Evolutionary conservation across 2,797 vertebrate species (phyloP).

Genomic region (Ptychobarbus kaznakovi): DNA sequence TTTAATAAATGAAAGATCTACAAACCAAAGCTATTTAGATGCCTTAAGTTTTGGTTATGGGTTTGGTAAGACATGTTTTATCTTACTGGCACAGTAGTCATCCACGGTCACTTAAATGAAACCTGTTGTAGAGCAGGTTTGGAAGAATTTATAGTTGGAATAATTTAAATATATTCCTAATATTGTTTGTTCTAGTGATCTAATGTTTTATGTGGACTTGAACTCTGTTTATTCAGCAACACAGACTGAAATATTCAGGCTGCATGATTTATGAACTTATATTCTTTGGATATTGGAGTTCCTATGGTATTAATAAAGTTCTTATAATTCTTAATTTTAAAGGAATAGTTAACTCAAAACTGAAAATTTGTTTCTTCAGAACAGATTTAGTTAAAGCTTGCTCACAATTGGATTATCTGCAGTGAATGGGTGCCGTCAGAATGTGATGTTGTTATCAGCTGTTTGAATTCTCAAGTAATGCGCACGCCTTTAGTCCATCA

Average conservation of each 20-base stretch:
- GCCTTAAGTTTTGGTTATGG: constrained; percentile 33
- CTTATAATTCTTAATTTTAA: background rate
- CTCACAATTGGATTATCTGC: background rate
- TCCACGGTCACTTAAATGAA: background rate
- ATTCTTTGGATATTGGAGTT: background rate
- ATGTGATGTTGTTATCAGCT: too few relatives aligned
- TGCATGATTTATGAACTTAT: background rate
- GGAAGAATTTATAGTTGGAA: too few relatives aligned
- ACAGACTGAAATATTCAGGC: background rate
- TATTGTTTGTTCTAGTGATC: background rate
- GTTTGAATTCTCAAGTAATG: too few relatives aligned
- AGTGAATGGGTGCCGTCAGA: background rate
- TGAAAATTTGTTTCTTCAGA: background rate
- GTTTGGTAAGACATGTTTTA: constrained; percentile 64
- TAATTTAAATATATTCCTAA: background rate
- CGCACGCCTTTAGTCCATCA: background rate
- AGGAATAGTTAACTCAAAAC: background rate
- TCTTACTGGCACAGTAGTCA: background rate
- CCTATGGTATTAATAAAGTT: background rate
- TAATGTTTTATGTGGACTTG: background rate
- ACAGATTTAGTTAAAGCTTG: background rate
- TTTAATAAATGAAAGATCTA: constrained; percentile 42
- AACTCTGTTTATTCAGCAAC: background rate
- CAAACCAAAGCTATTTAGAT: constrained; percentile 45
- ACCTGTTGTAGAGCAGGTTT: too few relatives aligned